Percentiles rank a stretch among this genome's conserved stretches.
Conservation (phyloP, 2,113 vertebrate genomes). For the Lepus americanus region DNA sequence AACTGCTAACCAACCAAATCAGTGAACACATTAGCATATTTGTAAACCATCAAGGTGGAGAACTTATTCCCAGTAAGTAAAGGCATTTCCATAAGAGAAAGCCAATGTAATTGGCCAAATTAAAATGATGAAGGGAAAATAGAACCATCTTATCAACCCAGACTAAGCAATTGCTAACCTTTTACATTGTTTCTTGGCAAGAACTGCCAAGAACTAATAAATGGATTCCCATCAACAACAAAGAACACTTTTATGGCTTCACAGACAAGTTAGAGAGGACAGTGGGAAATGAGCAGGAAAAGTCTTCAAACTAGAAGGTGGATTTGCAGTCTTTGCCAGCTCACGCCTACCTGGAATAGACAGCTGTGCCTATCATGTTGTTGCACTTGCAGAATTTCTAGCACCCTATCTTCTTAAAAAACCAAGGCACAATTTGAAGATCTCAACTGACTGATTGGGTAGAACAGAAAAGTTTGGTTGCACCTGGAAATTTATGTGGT, state of each 20-base stretch:
- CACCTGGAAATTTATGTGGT: conserved; percentile 84
- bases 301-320: no score
- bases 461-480: conserved; percentile 85
- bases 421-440: conserved; percentile 99
- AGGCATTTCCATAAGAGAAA: neutral
- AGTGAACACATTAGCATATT: neutral
- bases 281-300: no score
- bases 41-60: neutral
- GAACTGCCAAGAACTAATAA: neutral
- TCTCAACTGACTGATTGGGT: conserved; percentile 89
- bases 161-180: neutral
- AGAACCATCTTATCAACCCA: neutral
- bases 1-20: neutral
- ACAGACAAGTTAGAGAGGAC: no score
- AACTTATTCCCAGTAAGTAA: neutral
- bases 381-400: conserved; percentile 90
- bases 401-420: conserved; percentile 96
- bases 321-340: no score
- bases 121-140: neutral
- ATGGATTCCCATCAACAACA: neutral
- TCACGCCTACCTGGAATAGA: no score
- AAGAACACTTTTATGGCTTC: no score
- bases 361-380: no score
- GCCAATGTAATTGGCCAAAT: neutral
- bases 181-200: neutral